phyloP scores from a whole-genome alignment of 2,888 invertebrate genomes.

The Sinopyrophorus schimmeli region DNA sequence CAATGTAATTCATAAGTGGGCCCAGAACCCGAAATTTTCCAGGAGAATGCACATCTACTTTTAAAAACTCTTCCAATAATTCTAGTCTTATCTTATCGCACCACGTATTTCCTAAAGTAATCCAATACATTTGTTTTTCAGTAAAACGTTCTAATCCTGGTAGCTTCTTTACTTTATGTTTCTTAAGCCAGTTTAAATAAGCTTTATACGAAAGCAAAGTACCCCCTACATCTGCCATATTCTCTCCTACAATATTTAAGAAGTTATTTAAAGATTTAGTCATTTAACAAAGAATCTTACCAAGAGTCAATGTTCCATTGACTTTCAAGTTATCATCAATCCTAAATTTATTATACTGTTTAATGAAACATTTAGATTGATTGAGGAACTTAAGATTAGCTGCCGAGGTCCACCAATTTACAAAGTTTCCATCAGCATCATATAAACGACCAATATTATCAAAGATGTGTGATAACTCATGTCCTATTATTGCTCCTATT shows the following conservation, averaged over 20 bases:
- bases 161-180: slow-evolving; percentile 1
- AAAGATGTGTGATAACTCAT: slow-evolving; percentile 7
- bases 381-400: not conserved
- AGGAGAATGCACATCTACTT: not conserved
- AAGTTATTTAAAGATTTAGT: not conserved
- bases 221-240: slow-evolving; percentile 10
- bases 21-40: slow-evolving; percentile 13
- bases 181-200: slow-evolving; percentile 1
- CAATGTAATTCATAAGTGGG: slow-evolving; percentile 1
- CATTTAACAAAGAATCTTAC: too few relatives aligned
- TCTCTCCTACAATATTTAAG: slow-evolving; percentile 8
- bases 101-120: slow-evolving; percentile 12
- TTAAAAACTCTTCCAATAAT: not conserved
- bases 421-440: slow-evolving; percentile 3
- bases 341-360: slow-evolving; percentile 8
- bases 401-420: not conserved
- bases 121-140: slow-evolving; percentile 11
- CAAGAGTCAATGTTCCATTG: slow-evolving; percentile 6
- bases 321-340: not conserved
- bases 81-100: slow-evolving; percentile 9
- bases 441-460: slow-evolving; percentile 1
- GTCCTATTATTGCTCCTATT: slow-evolving; percentile 11
- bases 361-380: not conserved
- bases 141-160: slow-evolving; percentile 10
- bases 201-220: slow-evolving; percentile 4